Evolutionary conservation across 2,113 vertebrate genomes (phyloP).

Genomic region (Riparia riparia): DNA sequence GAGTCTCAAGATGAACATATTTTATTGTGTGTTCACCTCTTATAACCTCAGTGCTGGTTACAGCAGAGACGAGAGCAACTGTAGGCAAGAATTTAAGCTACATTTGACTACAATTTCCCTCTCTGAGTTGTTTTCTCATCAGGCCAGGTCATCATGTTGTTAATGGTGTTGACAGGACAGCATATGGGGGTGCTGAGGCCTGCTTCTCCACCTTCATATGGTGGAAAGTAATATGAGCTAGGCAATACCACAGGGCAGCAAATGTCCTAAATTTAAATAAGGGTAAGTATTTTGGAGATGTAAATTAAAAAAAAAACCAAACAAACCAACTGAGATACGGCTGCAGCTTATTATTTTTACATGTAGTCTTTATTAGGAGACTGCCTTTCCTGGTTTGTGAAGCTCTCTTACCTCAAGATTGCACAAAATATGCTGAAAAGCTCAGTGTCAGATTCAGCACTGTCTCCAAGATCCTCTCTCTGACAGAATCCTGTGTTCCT

Average conservation of each 20-base stretch:
- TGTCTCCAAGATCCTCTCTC: neutral
- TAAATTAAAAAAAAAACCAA: neutral
- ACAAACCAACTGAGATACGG: neutral
- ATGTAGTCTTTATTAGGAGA: neutral
- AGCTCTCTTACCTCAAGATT: neutral
- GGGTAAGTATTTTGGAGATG: neutral
- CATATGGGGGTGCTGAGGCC: neutral
- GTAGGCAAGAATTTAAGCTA: neutral
- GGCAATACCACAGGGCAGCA: slow-evolving; percentile 1
- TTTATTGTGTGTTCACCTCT: slow-evolving; percentile 16
- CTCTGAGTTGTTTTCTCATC: neutral
- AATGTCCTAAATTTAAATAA: slow-evolving; percentile 1
- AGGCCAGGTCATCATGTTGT: neutral
- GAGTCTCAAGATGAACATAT: neutral
- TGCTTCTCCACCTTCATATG: neutral
- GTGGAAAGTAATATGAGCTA: neutral
- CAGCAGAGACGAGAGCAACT: neutral
- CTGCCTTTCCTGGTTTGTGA: neutral
- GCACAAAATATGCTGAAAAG: neutral
- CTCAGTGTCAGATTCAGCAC: neutral
- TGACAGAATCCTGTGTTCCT: neutral
- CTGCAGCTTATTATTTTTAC: neutral
- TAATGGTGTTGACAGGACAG: slow-evolving; percentile 9
- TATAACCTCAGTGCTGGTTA: neutral
- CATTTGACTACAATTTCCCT: neutral